Evolutionary conservation across 2,888 invertebrate species (phyloP).

Genomic region (Marronus borbonicus): DNA sequence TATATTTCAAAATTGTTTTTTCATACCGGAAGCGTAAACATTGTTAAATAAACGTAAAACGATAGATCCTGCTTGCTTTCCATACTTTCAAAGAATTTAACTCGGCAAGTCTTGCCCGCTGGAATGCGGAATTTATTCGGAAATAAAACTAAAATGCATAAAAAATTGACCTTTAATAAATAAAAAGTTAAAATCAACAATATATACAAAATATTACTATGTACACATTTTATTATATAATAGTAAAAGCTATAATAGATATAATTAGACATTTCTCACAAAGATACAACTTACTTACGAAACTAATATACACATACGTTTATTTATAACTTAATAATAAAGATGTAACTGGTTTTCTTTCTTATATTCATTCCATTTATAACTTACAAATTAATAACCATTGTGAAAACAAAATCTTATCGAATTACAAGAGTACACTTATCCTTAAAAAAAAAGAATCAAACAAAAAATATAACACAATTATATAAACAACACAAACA

Average conservation of each 20-base stretch:
- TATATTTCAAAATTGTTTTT: no score
- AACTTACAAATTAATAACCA: slow-evolving; percentile 22
- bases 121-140: no score
- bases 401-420: background rate
- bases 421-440: slow-evolving; percentile 16
- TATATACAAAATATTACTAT: slow-evolving; percentile 52
- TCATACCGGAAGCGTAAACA: no score
- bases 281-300: slow-evolving; percentile 24
- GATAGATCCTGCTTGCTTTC: no score
- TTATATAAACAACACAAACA: slow-evolving; percentile 43
- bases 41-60: no score
- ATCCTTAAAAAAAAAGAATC: slow-evolving; percentile 31
- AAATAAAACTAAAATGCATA: slow-evolving; percentile 28
- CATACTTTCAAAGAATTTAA: no score
- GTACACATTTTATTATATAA: slow-evolving; percentile 46
- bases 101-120: no score
- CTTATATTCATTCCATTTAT: slow-evolving; percentile 20
- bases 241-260: slow-evolving; percentile 40
- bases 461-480: slow-evolving; percentile 31
- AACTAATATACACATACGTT: slow-evolving; percentile 6
- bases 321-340: slow-evolving; percentile 23
- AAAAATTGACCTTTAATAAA: slow-evolving; percentile 48
- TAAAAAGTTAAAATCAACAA: slow-evolving; percentile 51
- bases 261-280: slow-evolving; percentile 19
- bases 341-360: slow-evolving; percentile 22